Percentiles rank a stretch among this genome's conserved stretches.
Evolutionary conservation across 2,113 vertebrate species (phyloP).

Genomic region (Bungarus multicinctus): DNA sequence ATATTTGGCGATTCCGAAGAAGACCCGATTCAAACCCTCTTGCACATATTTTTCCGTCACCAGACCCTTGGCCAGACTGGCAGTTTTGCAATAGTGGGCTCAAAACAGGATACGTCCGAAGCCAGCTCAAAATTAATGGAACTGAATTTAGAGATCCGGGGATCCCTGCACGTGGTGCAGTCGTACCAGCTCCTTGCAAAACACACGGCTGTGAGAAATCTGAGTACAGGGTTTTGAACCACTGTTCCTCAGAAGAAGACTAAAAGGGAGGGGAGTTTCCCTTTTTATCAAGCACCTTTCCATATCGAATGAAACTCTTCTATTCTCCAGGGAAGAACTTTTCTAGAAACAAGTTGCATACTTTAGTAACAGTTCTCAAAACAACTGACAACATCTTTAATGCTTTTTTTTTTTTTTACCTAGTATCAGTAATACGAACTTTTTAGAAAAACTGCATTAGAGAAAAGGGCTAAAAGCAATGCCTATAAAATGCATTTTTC

Average conservation of each 20-base stretch:
- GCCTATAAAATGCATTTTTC: slow-evolving; percentile 57
- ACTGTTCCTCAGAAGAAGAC: slow-evolving; percentile 43
- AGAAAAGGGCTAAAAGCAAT: slow-evolving; percentile 76
- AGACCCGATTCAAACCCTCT: slow-evolving; percentile 86
- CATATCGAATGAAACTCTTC: slow-evolving; percentile 5
- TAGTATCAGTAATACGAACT: slow-evolving; percentile 53
- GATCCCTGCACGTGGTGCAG: slow-evolving; percentile 86
- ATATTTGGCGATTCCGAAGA: slow-evolving; percentile 92
- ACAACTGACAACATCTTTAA: slow-evolving; percentile 47
- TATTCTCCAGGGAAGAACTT: slow-evolving; percentile 38
- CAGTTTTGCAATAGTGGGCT: slow-evolving; percentile 89
- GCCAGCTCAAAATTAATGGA: slow-evolving; percentile 93
- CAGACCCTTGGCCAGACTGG: slow-evolving; percentile 95
- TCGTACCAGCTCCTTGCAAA: slow-evolving; percentile 73
- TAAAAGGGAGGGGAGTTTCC: neutral
- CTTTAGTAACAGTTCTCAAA: slow-evolving; percentile 28
- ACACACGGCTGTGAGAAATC: slow-evolving; percentile 57
- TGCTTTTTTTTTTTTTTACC: slow-evolving; percentile 47
- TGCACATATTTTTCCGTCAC: slow-evolving; percentile 98
- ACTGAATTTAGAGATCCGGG: slow-evolving; percentile 94
- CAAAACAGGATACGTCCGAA: slow-evolving; percentile 90
- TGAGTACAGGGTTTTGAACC: slow-evolving; percentile 87
- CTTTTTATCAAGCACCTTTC: slow-evolving; percentile 68
- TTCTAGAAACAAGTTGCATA: slow-evolving; percentile 40
- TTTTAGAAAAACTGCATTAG: slow-evolving; percentile 55